Conservation (phyloP, 2,797 vertebrate species). For the Lophius americanus region DNA sequence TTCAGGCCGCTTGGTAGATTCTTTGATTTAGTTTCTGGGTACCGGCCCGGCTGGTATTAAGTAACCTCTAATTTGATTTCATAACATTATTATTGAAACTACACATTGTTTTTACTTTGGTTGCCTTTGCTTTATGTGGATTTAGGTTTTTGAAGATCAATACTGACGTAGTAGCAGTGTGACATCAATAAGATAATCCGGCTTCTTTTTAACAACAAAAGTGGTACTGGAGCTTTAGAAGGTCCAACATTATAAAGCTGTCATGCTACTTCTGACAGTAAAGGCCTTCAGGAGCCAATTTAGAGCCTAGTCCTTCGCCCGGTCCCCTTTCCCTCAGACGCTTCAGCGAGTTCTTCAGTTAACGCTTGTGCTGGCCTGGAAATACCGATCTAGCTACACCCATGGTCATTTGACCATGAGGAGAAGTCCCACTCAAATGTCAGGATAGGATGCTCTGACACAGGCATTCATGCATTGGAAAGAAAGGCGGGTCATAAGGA, state of each 20-base stretch:
- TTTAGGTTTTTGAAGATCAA: too few relatives aligned
- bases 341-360: slow-evolving; percentile 42
- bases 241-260: slow-evolving; percentile 53
- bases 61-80: too few relatives aligned
- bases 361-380: slow-evolving; percentile 30
- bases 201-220: not conserved
- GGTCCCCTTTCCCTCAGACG: slow-evolving; percentile 41
- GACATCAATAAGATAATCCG: too few relatives aligned
- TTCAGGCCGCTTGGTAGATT: too few relatives aligned
- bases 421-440: slow-evolving; percentile 75
- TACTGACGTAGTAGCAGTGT: too few relatives aligned
- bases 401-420: slow-evolving; percentile 50
- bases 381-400: slow-evolving; percentile 40
- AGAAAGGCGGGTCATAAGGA: slow-evolving; percentile 58
- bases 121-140: too few relatives aligned
- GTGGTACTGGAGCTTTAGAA: slow-evolving; percentile 14
- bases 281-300: slow-evolving; percentile 45
- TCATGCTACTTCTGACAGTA: slow-evolving; percentile 60
- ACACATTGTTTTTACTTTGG: too few relatives aligned
- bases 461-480: slow-evolving; percentile 40
- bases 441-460: slow-evolving; percentile 56
- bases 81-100: too few relatives aligned
- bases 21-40: too few relatives aligned
- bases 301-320: slow-evolving; percentile 36
- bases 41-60: too few relatives aligned